A percentile compares a stretch with the other conserved stretches of the same genome.
Conservation (phyloP, 1,140 invertebrate genomes). For the Brachionus sp. region DNA sequence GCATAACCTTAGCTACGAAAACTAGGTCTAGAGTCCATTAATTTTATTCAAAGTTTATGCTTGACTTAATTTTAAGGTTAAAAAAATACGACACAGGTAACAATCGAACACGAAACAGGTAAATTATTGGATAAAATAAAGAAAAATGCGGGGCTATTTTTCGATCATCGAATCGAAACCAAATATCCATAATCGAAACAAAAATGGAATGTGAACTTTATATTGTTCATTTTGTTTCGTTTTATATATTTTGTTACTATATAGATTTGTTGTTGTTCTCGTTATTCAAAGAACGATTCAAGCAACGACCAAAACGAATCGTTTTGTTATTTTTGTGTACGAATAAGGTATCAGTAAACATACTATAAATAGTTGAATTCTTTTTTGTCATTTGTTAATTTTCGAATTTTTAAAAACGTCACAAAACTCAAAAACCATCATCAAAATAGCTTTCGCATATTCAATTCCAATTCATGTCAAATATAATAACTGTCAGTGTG, state of each 20-base stretch:
- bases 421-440: not conserved
- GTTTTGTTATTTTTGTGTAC: not conserved
- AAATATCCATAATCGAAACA: slow-evolving; percentile 11
- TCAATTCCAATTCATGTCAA: not conserved
- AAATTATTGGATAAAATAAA: not conserved
- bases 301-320: not conserved
- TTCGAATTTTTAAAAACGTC: slow-evolving; percentile 2
- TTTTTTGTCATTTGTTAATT: slow-evolving; percentile 13
- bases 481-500: slow-evolving; percentile 21
- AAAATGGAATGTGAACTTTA: slow-evolving; percentile 34
- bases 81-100: slow-evolving; percentile 34
- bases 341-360: not conserved
- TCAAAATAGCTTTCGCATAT: not conserved
- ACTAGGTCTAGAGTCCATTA: slow-evolving; percentile 31
- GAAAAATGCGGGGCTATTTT: not conserved
- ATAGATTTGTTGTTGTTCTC: not conserved
- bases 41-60: slow-evolving; percentile 34
- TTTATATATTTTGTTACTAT: not conserved
- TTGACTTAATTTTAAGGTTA: slow-evolving; percentile 40
- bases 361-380: slow-evolving; percentile 7
- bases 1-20: not conserved
- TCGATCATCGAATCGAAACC: not conserved
- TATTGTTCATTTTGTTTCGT: not conserved
- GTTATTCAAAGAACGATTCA: not conserved
- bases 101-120: not conserved